Base-by-base conservation (phyloP, 2,888 invertebrate genomes). In the Deroplatys truncata region DNA sequence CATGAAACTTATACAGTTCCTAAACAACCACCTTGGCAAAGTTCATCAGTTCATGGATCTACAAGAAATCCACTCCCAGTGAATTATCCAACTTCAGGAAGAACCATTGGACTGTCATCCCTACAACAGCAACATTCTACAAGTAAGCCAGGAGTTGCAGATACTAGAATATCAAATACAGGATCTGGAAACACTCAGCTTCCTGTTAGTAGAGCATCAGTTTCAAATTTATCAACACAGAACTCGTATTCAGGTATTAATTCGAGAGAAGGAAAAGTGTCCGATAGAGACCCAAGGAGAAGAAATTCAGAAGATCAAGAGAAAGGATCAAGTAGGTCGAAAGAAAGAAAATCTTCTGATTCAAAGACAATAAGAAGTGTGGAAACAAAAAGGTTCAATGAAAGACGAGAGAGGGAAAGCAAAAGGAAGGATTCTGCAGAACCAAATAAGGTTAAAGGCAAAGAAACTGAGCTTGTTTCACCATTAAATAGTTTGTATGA, bases 401-500 rank as follows among this genome's bases (percentile, higher is more conserved):
- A 35, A 82, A 82, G 88, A 31, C 28, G 88, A 28, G 84, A 31
- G 28, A 82, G 29, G 88, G 29, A 16, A 29, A 29, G 16, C 82
- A 35, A 28, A 28, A 87, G 82, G 35, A 87, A 83, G 15, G 83
- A 28, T n/a, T 87, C 87, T 10, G n/a, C 87, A 29, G 87, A 87
- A 25, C 25, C 87, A 82, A 87, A 43, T 35, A 87, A 87, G 9
- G 16, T 28, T 28, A 35, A 88, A 49, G 43, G 10, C 84, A 84
- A 88, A 29, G 84, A 87, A 43, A 84, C 56, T 25, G 88, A 90
- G 8, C 20, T 90, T 2, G 87, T 89, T 56, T 94, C 94, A 0
- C 94, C 94, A 1, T 91, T 95, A 83, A 94, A 94, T 90, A 94
- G 94, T 91, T 92, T 95, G 9, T 95, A 95, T 91, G 93, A 93